Percentiles rank a stretch among this genome's conserved stretches.
Evolutionary conservation across 2,888 invertebrate species (phyloP).

Genomic region (Andrena praecox): DNA sequence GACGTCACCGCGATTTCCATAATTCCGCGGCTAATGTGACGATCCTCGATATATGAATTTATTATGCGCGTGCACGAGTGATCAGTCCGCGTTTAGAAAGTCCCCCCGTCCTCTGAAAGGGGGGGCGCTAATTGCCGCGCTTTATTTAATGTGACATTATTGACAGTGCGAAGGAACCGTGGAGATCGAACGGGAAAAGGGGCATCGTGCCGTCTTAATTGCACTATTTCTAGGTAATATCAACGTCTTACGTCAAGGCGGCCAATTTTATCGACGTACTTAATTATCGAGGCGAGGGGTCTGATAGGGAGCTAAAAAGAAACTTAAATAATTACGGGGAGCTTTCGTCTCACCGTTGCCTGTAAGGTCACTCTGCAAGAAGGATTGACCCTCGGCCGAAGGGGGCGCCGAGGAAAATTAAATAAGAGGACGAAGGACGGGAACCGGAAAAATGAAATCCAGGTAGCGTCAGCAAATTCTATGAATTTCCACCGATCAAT

Average conservation of each 20-base stretch:
- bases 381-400: constrained; percentile 37
- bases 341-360: constrained; percentile 32
- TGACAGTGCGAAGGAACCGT: constrained; percentile 33
- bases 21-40: constrained; percentile 9
- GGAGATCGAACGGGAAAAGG: constrained; percentile 28
- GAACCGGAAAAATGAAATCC: constrained; percentile 5
- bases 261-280: constrained; percentile 57
- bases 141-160: constrained; percentile 55
- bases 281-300: constrained; percentile 42
- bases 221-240: constrained; percentile 52
- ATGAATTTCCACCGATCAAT: too few species aligned
- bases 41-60: constrained; percentile 32
- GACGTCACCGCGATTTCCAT: constrained; percentile 12
- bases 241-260: constrained; percentile 44
- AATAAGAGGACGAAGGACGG: background rate
- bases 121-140: constrained; percentile 22
- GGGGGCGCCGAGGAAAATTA: constrained; percentile 10
- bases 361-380: constrained; percentile 12
- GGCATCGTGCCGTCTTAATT: constrained; percentile 37
- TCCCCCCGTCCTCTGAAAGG: constrained; percentile 3
- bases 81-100: constrained; percentile 32
- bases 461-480: background rate
- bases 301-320: constrained; percentile 49
- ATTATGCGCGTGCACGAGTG: constrained; percentile 36
- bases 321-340: constrained; percentile 48